Percentiles rank a stretch among this genome's conserved stretches.
Conservation (phyloP, 2,888 invertebrate genomes). For the Rugalucina vietnamica region DNA sequence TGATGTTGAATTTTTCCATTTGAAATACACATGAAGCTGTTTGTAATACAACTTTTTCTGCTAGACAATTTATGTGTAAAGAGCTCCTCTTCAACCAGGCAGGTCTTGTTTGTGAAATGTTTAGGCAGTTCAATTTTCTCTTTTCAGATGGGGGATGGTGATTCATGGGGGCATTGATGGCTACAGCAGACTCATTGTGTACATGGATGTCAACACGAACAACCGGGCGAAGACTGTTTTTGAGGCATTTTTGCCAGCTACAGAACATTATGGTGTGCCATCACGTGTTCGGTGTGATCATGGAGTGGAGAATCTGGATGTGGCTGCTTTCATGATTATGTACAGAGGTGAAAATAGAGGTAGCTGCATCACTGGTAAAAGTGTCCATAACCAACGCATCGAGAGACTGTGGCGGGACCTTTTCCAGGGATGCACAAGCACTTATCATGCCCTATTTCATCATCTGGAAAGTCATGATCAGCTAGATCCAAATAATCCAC, state of each 20-base stretch:
- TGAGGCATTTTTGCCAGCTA: constrained; percentile 31
- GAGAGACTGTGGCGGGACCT: constrained; percentile 64
- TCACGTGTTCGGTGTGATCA: constrained; percentile 56
- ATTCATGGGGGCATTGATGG: constrained; percentile 58
- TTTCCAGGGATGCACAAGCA: constrained; percentile 19
- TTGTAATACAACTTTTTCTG: too few relatives aligned
- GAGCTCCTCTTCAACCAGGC: too few relatives aligned
- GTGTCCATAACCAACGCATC: constrained; percentile 63
- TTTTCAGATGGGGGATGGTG: constrained; percentile 45
- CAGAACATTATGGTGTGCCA: constrained; percentile 50
- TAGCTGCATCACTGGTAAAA: constrained; percentile 49
- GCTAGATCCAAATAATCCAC: constrained; percentile 21
- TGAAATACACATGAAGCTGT: too few relatives aligned
- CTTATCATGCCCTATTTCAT: constrained; percentile 34
- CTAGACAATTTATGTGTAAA: too few relatives aligned
- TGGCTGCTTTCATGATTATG: constrained; percentile 44
- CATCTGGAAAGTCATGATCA: constrained; percentile 35
- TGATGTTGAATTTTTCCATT: too few relatives aligned
- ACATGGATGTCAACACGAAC: constrained; percentile 33
- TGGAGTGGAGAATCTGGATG: constrained; percentile 56
- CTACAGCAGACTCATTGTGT: constrained; percentile 29
- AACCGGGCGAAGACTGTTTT: constrained; percentile 44
- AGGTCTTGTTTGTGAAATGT: too few relatives aligned
- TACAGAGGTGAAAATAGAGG: constrained; percentile 49
- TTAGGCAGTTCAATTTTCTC: too few relatives aligned